A percentile compares a stretch with the other conserved stretches of the same genome.
phyloP scores from a whole-genome alignment of 2,888 invertebrate species.

The Latrodectus hesperus region DNA sequence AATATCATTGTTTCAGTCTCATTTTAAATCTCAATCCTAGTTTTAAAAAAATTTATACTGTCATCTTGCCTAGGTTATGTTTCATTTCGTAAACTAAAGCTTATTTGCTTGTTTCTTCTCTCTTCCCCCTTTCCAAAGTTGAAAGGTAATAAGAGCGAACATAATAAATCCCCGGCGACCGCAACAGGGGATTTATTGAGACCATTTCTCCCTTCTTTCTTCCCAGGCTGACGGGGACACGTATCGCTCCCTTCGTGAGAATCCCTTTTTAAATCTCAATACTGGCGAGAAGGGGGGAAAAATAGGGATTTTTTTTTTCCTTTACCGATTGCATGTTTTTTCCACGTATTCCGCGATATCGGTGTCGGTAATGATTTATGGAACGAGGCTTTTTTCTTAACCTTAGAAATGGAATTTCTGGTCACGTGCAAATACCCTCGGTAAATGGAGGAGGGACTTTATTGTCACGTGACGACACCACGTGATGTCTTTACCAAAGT shows the following conservation, averaged over 20 bases:
- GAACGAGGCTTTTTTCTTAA: not conserved
- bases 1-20: no score
- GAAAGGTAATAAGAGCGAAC: constrained; percentile 18
- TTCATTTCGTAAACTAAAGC: not conserved
- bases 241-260: constrained; percentile 38
- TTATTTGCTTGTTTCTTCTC: not conserved
- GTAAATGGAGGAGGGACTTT: not conserved
- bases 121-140: not conserved
- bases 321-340: not conserved
- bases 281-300: not conserved
- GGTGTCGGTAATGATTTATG: not conserved
- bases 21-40: no score
- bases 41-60: no score
- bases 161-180: constrained; percentile 35
- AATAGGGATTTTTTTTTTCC: constrained; percentile 1
- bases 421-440: not conserved
- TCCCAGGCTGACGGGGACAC: constrained; percentile 27
- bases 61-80: no score
- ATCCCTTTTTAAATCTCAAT: constrained; percentile 18
- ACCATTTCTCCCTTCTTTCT: constrained; percentile 20
- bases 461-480: no score
- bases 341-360: not conserved
- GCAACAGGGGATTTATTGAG: constrained; percentile 50
- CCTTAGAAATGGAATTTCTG: not conserved
- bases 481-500: no score